Percentiles rank a stretch among this genome's conserved stretches.
Evolutionary conservation across 2,113 vertebrate genomes (phyloP).

Genomic region (Phyllostomus hastatus): DNA sequence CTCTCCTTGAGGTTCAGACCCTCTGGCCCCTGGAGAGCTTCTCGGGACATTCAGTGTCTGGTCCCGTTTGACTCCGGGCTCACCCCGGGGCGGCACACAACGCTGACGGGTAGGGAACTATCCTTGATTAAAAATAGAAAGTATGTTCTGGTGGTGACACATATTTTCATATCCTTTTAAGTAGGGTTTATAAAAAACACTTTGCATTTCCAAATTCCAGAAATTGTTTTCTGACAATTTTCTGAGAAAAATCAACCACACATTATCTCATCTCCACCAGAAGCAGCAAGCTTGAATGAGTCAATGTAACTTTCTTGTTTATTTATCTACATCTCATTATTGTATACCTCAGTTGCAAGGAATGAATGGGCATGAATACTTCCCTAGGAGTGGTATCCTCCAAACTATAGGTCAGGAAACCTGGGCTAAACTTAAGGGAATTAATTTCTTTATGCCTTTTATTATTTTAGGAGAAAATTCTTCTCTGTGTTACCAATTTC

Average conservation of each 20-base stretch:
- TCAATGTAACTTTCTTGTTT: neutral
- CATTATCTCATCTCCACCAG: neutral
- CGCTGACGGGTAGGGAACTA: neutral
- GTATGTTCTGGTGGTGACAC: neutral
- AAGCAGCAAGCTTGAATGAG: neutral
- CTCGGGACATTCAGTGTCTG: neutral
- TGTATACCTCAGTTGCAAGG: neutral
- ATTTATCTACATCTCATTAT: neutral
- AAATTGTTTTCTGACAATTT: neutral
- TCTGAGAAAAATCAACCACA: neutral
- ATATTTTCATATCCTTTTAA: neutral
- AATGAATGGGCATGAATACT: neutral
- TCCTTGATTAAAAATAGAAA: slow-evolving; percentile 2
- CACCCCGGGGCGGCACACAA: neutral
- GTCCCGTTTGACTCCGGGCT: neutral
- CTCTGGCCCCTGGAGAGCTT: neutral
- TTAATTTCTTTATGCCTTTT: neutral
- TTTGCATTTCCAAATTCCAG: neutral
- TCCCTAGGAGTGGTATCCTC: neutral
- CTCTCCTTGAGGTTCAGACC: neutral
- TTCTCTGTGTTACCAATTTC: neutral
- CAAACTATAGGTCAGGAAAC: neutral
- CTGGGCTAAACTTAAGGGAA: neutral
- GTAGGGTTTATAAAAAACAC: neutral
- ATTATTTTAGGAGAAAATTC: neutral